Base-by-base conservation (phyloP, 1,140 invertebrate species). In the Galleria mellonella region DNA sequence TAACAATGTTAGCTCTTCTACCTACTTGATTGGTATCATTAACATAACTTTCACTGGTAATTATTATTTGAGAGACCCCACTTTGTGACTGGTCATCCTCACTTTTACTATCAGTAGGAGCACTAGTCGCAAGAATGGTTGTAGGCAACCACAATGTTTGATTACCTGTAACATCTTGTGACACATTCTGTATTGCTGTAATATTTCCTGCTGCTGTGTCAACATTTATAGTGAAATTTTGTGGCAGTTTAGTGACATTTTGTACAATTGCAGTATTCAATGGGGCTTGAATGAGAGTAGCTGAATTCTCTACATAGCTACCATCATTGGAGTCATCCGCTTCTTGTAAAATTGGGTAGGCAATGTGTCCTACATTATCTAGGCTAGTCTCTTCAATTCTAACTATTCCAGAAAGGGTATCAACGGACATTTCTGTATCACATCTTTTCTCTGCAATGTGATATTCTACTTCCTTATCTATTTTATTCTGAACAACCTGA, bases 201-300 rank as follows among this genome's bases (percentile, higher is more conserved):
- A 87, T 77, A 51, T 85, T 84, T 11, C 81, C 73, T 23, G 84
- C 83, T 47, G 74, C 66, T 38, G 73, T 69, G 68, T 79, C 74
- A 48, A 83, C 73, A 72, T 85, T 83, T 15, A 86, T 75, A 53
- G 83, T 84, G 54, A 82, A 86, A 43, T 84, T 85, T 39, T 85
- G 83, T 36, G 81, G 74, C 37, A 85, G 57, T 48, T 87, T 84
- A n/a, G 79, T 61, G 15, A 86, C 81, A 72, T 77, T 85, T 50
- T 85, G 84, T 29, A 86, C 76, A 56, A 85, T 81, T 43, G 82
- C 72, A 15, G 78, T 72, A 43, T 65, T 85, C 29, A 85, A 40
- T 41, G 82, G 79, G 10, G 79, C 61, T 71, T 83, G 81, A 33
- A 83, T 79, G n/a, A 84, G 61, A 39, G 82, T 74, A 28, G 77